Evolutionary conservation across 1,140 invertebrate species (phyloP), one percentile per base, ranked within the genome.

Genomic region (Protaetia brevitarsis): DNA sequence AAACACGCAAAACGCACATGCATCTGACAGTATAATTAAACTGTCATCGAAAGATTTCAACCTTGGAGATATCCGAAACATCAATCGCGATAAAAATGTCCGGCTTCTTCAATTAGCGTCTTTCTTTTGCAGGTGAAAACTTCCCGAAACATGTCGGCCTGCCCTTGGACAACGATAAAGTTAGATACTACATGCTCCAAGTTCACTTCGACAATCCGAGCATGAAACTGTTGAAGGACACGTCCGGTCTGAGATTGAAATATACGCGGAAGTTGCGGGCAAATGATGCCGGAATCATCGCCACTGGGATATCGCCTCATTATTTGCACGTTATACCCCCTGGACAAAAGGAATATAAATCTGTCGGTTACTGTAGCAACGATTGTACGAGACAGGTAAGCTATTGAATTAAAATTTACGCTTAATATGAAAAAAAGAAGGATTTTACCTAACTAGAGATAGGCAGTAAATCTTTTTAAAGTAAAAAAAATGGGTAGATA

Each of bases 171-270:
- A 88, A 89, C 65, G 83, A 83, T 65, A 79, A 84, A 30, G 88
- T 88, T 45, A 85, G 87, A 2, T 95, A 89, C 80, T 95, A 93
- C 77, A 93, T 95, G 90, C 80, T 95, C 0, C 92, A 95, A 80
- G 86, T 93, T 68, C 93, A 95, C 79, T 95, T 94, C 75, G 92
- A 94, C 73, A 94, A 91, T 81, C 88, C 87, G 4, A 80, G 79
- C 8, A 79, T 86, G 57, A 86, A 84, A 74, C 59, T 78, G 85
- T 88, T 88, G 2, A 76, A 84, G 6, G 93, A 95, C 77, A 89
- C 85, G 69, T 93, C 92, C 5, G 94, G 94, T 4, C 83, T 96
- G 23, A 81, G 91, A 36, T 79, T 96, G 28, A 87, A 89, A 74
- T 89, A 93, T 76, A 94, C 92, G 0, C 81, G 84, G 0, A 80